Percentiles rank a stretch among this genome's conserved stretches.
phyloP scores from a whole-genome alignment of 2,888 invertebrate genomes.

The Cephus runcator region DNA sequence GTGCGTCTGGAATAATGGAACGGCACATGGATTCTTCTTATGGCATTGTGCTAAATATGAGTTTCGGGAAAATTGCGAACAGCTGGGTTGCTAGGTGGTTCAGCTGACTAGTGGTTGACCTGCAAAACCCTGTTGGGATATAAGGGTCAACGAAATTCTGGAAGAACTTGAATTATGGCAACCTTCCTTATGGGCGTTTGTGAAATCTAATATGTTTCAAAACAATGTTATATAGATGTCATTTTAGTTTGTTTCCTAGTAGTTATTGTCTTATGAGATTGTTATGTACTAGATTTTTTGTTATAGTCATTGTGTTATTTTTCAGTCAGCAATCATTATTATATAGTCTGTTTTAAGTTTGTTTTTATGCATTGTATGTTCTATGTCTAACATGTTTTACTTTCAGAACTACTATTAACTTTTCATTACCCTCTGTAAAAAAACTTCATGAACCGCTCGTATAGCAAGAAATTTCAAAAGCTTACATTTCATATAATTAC shows the following conservation, averaged over 20 bases:
- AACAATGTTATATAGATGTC: background rate
- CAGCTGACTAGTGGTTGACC: slow-evolving; percentile 38
- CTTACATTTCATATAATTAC: background rate
- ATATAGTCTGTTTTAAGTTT: background rate
- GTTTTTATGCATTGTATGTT: background rate
- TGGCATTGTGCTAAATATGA: background rate
- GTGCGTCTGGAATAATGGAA: background rate
- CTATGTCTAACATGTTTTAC: background rate
- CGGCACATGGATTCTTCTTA: background rate
- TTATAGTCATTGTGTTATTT: background rate
- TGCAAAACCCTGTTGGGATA: slow-evolving; percentile 12
- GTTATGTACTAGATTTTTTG: background rate
- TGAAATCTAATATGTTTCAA: background rate
- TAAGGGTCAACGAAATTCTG: slow-evolving; percentile 11
- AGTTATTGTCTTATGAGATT: background rate
- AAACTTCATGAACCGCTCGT: background rate
- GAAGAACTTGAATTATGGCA: background rate
- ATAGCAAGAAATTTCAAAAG: background rate
- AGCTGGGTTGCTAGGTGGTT: slow-evolving; percentile 39
- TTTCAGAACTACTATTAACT: background rate
- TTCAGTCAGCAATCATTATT: background rate
- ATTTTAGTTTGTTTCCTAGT: background rate
- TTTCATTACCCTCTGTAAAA: background rate
- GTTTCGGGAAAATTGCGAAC: slow-evolving; percentile 23
- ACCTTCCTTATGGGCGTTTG: background rate